A percentile compares a stretch with the other conserved stretches of the same genome.
These are phyloP conservation scores for Melanchra persicariae DNA, from an alignment of 2,888 invertebrate genomes.

Conservation along the genomic window DNA sequence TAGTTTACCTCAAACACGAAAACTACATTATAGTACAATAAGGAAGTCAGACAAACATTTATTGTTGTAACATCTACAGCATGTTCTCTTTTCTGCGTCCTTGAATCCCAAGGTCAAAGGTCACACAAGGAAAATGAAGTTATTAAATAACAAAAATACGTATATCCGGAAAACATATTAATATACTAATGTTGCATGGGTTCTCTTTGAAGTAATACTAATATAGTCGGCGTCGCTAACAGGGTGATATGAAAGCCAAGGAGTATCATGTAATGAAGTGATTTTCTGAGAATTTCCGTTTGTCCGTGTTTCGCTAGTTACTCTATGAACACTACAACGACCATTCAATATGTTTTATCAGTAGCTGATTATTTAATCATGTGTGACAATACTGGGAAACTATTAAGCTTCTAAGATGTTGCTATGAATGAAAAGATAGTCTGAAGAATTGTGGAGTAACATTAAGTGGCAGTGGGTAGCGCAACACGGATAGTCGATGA, in stretches of 20 bases:
- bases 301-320: no score
- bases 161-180: neutral
- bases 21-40: constrained; percentile 5
- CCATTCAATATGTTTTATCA: neutral
- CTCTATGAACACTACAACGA: neutral
- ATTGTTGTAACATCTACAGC: constrained; percentile 1
- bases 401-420: no score
- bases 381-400: no score
- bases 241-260: neutral
- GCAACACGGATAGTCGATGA: no score
- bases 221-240: neutral
- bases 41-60: neutral
- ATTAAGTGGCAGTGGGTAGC: no score
- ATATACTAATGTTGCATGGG: neutral
- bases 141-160: constrained; percentile 13
- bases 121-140: constrained; percentile 1
- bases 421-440: neutral
- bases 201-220: constrained; percentile 11
- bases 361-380: neutral
- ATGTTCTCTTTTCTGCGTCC: constrained; percentile 6
- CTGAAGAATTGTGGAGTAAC: neutral
- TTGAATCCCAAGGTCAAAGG: constrained; percentile 25
- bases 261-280: neutral
- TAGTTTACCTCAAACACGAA: neutral
- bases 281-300: constrained; percentile 4